These are phyloP conservation scores for Crax fasciolata DNA, from an alignment of 2,797 vertebrate species.

Conservation along the genomic window DNA sequence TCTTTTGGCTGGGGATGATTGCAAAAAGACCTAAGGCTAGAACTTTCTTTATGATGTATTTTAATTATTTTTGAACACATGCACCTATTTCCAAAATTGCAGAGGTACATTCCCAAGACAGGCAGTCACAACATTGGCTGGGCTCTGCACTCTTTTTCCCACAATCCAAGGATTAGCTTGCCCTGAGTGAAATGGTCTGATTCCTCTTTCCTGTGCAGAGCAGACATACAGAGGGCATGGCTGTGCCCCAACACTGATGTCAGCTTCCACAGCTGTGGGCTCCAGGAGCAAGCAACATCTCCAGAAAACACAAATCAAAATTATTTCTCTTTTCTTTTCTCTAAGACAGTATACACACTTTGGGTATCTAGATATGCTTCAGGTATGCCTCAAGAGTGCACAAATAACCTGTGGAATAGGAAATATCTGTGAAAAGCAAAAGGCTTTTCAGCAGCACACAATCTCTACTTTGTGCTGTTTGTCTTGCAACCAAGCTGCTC, in stretches of 20 bases:
- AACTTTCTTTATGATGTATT: background rate
- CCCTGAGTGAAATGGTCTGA: background rate
- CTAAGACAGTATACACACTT: background rate
- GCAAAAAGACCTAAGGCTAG: background rate
- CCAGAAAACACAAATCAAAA: background rate
- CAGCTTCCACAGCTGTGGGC: background rate
- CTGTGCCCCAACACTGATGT: background rate
- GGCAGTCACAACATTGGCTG: background rate
- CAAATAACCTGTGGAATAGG: rapidly evolving
- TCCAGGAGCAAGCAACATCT: background rate
- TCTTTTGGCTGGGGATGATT: background rate
- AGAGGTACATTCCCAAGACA: background rate
- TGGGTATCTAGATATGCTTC: background rate
- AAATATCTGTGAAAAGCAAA: background rate
- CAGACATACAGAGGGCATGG: background rate
- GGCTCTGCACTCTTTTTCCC: background rate
- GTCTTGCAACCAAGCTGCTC: background rate
- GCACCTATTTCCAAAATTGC: background rate
- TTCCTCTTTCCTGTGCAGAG: background rate
- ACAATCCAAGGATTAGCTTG: background rate
- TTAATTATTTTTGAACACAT: background rate
- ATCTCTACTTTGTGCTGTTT: background rate
- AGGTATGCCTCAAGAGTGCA: background rate
- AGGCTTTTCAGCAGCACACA: background rate
- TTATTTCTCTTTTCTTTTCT: background rate